Conservation (phyloP, 2,113 vertebrate species). For the Ariopsis seemanni region DNA sequence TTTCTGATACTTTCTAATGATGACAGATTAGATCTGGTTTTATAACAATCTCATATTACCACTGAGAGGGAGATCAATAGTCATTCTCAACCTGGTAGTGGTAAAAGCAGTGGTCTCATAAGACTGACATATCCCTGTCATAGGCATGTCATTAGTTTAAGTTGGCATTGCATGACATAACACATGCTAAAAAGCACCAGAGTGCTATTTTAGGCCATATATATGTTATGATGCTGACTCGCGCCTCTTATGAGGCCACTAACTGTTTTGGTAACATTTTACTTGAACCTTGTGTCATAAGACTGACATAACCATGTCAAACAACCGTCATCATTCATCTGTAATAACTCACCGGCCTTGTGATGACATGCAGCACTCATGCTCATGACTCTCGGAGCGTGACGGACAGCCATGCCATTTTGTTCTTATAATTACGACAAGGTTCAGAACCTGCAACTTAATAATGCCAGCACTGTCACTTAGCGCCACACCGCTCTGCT, state of each 20-base stretch:
- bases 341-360: neutral
- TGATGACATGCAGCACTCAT: conserved; percentile 39
- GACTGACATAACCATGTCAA: neutral
- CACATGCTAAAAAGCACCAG: neutral
- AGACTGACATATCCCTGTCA: neutral
- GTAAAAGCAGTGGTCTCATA: neutral
- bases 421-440: conserved; percentile 49
- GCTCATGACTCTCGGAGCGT: conserved; percentile 35
- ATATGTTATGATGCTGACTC: neutral
- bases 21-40: neutral
- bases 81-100: too few relatives aligned
- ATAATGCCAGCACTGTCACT: conserved; percentile 53
- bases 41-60: neutral
- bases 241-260: neutral
- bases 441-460: conserved; percentile 52
- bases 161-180: neutral
- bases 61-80: neutral
- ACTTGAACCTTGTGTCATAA: neutral
- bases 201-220: neutral
- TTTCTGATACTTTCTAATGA: neutral
- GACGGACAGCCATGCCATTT: conserved; percentile 53
- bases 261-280: neutral
- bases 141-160: neutral
- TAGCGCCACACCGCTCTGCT: conserved; percentile 19
- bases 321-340: neutral